Conservation (phyloP, 2,113 vertebrate species). For the Canis aureus region DNA sequence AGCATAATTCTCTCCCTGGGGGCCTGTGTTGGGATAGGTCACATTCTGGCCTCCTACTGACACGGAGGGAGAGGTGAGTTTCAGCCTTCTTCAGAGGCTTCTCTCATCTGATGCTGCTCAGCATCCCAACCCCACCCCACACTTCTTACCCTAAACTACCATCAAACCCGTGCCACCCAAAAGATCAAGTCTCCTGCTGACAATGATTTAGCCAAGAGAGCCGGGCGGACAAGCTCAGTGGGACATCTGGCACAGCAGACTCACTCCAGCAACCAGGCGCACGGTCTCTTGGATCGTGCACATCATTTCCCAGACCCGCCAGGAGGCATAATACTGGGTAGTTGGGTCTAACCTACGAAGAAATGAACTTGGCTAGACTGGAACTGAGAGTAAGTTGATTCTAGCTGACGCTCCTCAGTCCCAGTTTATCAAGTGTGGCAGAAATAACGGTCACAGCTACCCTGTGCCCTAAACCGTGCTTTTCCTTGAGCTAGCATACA, state of each 20-base stretch:
- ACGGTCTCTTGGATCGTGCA: fast-evolving
- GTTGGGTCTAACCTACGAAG: neutral
- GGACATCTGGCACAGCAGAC: neutral
- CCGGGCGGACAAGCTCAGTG: neutral
- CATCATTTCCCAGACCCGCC: neutral
- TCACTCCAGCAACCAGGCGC: fast-evolving
- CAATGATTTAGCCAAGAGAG: neutral
- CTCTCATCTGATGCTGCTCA: neutral
- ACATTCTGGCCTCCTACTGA: neutral
- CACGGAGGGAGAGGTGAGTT: fast-evolving
- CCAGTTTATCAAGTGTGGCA: neutral
- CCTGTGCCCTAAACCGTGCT: neutral
- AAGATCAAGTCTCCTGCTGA: neutral
- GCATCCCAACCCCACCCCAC: neutral
- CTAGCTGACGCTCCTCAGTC: neutral
- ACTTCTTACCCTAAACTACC: neutral
- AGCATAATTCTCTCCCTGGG: neutral
- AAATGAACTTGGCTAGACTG: neutral
- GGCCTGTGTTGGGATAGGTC: fast-evolving
- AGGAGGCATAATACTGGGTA: neutral
- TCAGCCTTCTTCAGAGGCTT: neutral
- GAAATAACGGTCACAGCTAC: fast-evolving
- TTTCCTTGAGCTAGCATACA: neutral
- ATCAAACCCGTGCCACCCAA: neutral
- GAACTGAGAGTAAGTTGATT: neutral